A percentile compares a stretch with the other conserved stretches of the same genome.
phyloP scores from a whole-genome alignment of 2,888 invertebrate genomes.

The Hirtodrosophila confusa region DNA sequence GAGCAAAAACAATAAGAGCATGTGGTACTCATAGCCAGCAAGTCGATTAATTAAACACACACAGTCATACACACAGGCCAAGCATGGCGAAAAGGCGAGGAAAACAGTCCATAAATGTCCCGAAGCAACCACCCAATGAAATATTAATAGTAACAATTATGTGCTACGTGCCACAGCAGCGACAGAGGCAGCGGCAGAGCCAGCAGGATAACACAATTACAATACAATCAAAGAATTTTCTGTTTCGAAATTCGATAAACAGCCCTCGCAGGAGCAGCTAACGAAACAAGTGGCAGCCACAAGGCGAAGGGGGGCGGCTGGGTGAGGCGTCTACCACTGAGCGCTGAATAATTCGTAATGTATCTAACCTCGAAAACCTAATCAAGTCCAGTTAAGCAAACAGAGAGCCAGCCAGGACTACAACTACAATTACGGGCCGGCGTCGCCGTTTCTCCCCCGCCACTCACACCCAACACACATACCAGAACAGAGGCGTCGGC shows the following conservation, averaged over 20 bases:
- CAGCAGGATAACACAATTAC: slow-evolving; percentile 71
- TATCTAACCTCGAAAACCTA: slow-evolving; percentile 81
- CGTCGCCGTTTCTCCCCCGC: neutral
- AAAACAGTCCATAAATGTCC: slow-evolving; percentile 67
- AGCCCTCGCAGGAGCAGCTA: slow-evolving; percentile 49
- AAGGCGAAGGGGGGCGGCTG: neutral
- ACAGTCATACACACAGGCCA: slow-evolving; percentile 5
- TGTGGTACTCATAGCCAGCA: slow-evolving; percentile 52
- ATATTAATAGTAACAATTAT: slow-evolving; percentile 79
- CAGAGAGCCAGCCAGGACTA: slow-evolving; percentile 18
- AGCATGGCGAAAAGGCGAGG: slow-evolving; percentile 15
- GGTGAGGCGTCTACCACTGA: slow-evolving; percentile 28
- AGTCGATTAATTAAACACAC: slow-evolving; percentile 75
- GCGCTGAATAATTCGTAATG: slow-evolving; percentile 79
- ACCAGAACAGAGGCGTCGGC: slow-evolving; percentile 22
- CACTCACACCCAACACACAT: slow-evolving; percentile 22
- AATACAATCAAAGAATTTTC: slow-evolving; percentile 75
- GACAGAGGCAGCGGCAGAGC: slow-evolving; percentile 9
- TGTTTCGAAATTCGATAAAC: slow-evolving; percentile 63
- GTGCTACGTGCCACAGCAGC: slow-evolving; percentile 70
- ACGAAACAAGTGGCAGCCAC: slow-evolving; percentile 45
- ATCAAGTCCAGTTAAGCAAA: slow-evolving; percentile 80
- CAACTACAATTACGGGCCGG: slow-evolving; percentile 34
- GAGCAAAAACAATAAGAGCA: slow-evolving; percentile 72
- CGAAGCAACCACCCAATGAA: slow-evolving; percentile 74